Base-by-base conservation (phyloP, 2,888 invertebrate species). In the Lepidonotus clava region DNA sequence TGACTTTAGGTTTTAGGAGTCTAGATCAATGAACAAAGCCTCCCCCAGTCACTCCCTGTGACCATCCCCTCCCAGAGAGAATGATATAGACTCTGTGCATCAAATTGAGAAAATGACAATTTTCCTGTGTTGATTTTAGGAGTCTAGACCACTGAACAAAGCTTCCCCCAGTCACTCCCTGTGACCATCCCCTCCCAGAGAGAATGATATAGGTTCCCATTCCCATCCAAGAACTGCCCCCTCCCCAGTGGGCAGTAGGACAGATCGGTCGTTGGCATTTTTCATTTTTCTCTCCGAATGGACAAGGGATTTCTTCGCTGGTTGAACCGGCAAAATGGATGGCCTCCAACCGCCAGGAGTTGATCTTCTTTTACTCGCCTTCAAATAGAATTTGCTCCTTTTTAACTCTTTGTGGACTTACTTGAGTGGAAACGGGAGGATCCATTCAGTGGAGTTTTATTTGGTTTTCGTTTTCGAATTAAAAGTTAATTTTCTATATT, bases 221-320 rank as follows among this genome's bases (percentile, higher is more conserved):
- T 38, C 18, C 21, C 36, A 36, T 34, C 34, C 36, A 36, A 11
- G 71, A 14, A 11, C 36, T n/a, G 71, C n/a, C 71, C n/a, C 71
- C 38, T 2, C 36, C 36, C 71, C 4, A 38, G 21, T 21, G 21
- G 71, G 36, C 71, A 36, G n/a, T n/a, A n/a, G n/a, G 24, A 71
- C 71, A 36, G 71, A 71, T 71, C 71, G 38, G 36, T 34, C 34
- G 34, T 34, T 71, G 71, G 38, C 71, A 71, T 71, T 71, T 71
- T 71, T 71, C 71, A 71, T 71, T 71, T 71, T 71, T 18, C 18
- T 24, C 18, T 71, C 38, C 38, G 18, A 34, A n/a, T 18, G 71
- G 14, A 8, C 21, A 61, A 32, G 28, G 18, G 28, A 32, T 61
- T 28, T 18, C 61, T 11, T 24, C 24, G n/a, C 28, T 28, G 61